Conservation (phyloP, 1,140 invertebrate genomes). For the Drosophila ambigua region DNA sequence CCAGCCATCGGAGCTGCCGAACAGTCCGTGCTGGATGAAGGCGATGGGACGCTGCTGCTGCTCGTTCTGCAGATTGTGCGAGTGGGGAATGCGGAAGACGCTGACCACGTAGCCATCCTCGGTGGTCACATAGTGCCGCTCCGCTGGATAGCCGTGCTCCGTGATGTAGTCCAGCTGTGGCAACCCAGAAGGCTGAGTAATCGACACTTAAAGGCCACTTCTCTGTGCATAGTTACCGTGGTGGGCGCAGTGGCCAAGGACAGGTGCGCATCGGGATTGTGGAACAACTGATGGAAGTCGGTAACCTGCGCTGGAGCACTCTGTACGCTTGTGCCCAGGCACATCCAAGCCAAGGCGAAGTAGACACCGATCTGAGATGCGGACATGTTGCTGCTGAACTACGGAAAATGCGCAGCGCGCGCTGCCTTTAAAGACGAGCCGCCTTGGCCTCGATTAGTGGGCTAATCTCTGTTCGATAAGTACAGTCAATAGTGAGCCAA, state of each 20-base stretch:
- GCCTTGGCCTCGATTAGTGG: not conserved
- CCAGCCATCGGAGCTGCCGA: conserved; percentile 85
- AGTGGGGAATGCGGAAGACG: conserved; percentile 84
- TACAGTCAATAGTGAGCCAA: conserved; percentile 1
- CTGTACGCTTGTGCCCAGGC: not conserved
- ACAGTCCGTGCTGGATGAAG: conserved; percentile 87
- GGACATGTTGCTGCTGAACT: conserved; percentile 30
- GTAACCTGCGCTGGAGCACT: conserved; percentile 3
- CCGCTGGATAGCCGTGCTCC: conserved; percentile 84
- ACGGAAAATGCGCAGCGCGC: not conserved
- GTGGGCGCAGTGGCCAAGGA: conserved; percentile 17
- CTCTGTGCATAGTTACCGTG: conserved; percentile 29
- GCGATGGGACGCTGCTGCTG: conserved; percentile 77
- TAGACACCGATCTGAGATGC: not conserved
- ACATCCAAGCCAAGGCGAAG: not conserved
- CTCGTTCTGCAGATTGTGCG: conserved; percentile 46
- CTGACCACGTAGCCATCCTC: conserved; percentile 85
- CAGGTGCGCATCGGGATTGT: conserved; percentile 40
- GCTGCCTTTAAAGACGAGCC: conserved; percentile 18
- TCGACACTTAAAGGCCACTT: no score
- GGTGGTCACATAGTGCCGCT: conserved; percentile 84
- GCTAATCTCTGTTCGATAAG: conserved; percentile 22
- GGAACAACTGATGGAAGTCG: conserved; percentile 42
- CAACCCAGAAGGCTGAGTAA: not conserved
- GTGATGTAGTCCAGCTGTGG: conserved; percentile 20